A percentile compares a stretch with the other conserved stretches of the same genome.
Evolutionary conservation across 2,113 vertebrate species (phyloP).

Genomic region (Eulacestoma nigropectus): DNA sequence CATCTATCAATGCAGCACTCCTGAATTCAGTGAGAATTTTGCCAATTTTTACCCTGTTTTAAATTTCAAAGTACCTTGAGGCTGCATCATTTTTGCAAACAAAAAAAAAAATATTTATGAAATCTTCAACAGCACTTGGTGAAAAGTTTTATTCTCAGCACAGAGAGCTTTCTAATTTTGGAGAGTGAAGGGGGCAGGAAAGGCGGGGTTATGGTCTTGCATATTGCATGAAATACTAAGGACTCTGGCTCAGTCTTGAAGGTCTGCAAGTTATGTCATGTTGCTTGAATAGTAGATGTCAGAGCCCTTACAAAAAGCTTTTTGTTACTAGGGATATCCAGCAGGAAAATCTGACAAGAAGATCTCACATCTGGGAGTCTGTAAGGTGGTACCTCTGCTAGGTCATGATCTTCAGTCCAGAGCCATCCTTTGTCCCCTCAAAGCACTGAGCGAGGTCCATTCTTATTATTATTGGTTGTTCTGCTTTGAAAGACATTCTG

Average conservation of each 20-base stretch:
- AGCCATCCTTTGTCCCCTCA: not conserved
- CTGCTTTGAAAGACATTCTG: not conserved
- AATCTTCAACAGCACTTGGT: not conserved
- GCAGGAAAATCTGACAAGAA: not conserved
- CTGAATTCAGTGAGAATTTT: not conserved
- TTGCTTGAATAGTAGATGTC: not conserved
- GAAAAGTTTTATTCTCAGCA: not conserved
- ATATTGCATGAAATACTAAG: not conserved
- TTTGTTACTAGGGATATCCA: not conserved
- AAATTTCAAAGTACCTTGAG: not conserved
- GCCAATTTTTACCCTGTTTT: not conserved
- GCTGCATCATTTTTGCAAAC: not conserved
- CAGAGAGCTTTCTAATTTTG: not conserved
- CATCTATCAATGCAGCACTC: not conserved
- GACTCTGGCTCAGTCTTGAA: not conserved
- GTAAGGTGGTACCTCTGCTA: not conserved
- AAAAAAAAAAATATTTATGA: not conserved
- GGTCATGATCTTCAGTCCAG: not conserved
- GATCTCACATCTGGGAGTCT: not conserved
- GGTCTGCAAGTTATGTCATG: not conserved
- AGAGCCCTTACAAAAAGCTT: not conserved
- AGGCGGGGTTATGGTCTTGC: not conserved
- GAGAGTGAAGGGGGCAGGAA: fast-evolving
- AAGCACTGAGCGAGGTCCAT: fast-evolving
- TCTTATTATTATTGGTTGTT: not conserved